Base-by-base conservation (phyloP, 2,113 vertebrate genomes). In the Oryzias woworae region DNA sequence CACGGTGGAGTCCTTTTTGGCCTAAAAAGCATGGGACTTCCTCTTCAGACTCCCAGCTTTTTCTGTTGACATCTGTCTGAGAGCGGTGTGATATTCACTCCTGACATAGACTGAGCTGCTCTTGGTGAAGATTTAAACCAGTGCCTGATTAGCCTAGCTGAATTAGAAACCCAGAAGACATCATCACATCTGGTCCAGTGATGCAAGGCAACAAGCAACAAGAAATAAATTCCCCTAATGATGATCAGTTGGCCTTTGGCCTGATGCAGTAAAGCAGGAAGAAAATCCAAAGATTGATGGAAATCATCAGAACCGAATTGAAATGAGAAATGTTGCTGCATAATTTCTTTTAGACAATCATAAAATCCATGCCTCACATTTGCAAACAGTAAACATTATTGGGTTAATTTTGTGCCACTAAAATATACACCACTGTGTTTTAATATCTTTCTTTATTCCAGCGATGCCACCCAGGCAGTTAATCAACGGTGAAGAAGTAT, bases 41-140 rank as follows among this genome's bases (percentile, higher is more conserved):
- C 61, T 22, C 54, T 72, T 63, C 23, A 46, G 43, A 58, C 73
- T 48, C 63, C 78, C 77, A 66, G 63, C 70, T 70, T 72, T 45
- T 53, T 63, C 65, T 75, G 55, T 43, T 48, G 83, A 75, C 80
- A 87, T 83, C 85, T 83, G 83, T 59, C 66, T 78, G 61, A 73
- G 71, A 78, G 65, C 68, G 36, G 62, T 59, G 62, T 69, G 56
- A 61, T 60, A 68, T 71, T 69, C 81, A 73, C 80, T 84, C 63
- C 71, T 77, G 71, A 79, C 76, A 74, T 68, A 53, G 71, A 78
- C 48, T 4, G 47, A 85, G 73, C 71, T 50, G 50, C 77, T 75
- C 77, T 71, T 61, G 17, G 68, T 74, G 72, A 73, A 20, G 56
- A 23, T 54, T 61, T 58, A 64, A 70, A 66, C 53, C 7, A 48